Conservation (phyloP, 2,113 vertebrate genomes). For the Elanoides forficatus region DNA sequence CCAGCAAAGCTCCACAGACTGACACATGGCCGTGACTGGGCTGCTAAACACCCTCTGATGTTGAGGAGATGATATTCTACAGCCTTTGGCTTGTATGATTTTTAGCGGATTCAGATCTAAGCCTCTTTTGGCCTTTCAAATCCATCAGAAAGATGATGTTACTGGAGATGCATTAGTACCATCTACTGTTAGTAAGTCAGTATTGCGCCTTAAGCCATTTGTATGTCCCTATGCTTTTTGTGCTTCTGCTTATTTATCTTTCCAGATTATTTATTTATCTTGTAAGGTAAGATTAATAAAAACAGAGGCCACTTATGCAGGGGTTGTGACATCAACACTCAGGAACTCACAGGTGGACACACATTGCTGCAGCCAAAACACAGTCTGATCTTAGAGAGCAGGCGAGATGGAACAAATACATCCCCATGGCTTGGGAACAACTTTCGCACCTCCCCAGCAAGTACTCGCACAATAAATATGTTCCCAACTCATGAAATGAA, state of each 20-base stretch:
- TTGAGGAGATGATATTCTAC: not conserved
- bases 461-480: not conserved
- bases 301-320: not conserved
- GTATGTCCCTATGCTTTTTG: rapidly evolving
- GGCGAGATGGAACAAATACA: not conserved
- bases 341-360: not conserved
- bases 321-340: not conserved
- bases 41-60: not conserved
- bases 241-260: not conserved
- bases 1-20: constrained; percentile 4
- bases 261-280: not conserved
- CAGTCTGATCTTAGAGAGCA: not conserved
- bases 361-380: not conserved
- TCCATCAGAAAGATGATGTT: not conserved
- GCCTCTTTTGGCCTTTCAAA: not conserved
- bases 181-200: not conserved
- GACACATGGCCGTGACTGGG: constrained; percentile 12
- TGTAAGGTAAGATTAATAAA: not conserved
- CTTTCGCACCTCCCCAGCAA: not conserved
- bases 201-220: not conserved
- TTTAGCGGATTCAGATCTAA: not conserved
- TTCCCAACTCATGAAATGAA: not conserved
- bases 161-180: not conserved
- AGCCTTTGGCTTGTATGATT: not conserved
- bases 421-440: not conserved